phyloP scores from a whole-genome alignment of 37 sponge, comb jelly and placozoan genomes.

The Aplysina aerophoba region DNA sequence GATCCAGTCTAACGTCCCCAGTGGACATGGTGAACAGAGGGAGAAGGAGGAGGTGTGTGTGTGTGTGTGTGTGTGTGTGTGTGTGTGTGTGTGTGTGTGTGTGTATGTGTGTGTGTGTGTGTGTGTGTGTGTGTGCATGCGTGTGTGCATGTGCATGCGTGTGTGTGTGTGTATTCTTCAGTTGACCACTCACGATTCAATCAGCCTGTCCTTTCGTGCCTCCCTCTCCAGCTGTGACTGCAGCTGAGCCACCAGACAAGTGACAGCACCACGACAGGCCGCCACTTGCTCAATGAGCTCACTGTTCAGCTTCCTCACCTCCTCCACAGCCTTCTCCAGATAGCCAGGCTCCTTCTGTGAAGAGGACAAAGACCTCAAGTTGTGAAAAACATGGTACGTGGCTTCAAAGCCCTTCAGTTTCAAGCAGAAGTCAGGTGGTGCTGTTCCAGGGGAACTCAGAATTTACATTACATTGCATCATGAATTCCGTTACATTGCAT shows the following conservation, averaged over 20 bases:
- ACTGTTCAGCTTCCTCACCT: slow-evolving; percentile 43
- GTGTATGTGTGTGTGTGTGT: slow-evolving; percentile 6
- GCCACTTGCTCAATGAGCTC: slow-evolving; percentile 81
- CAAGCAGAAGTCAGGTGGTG: slow-evolving; percentile 18
- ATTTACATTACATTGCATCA: no score
- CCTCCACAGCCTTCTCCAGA: background rate
- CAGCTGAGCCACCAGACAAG: slow-evolving; percentile 39
- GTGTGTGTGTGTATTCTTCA: no score
- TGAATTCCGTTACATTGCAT: no score
- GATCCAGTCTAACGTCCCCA: no score
- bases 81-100: slow-evolving; percentile 16
- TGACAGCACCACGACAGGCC: slow-evolving; percentile 46
- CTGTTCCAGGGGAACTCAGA: no score
- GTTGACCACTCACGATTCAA: background rate
- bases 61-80: slow-evolving; percentile 20
- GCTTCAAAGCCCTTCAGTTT: slow-evolving; percentile 68
- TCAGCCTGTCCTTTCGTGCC: background rate
- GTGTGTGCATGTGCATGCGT: background rate
- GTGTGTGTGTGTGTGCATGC: background rate
- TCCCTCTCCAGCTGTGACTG: background rate
- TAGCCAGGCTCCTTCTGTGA: background rate
- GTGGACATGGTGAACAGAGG: no score
- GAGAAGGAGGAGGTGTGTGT: background rate
- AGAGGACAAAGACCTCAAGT: slow-evolving; percentile 23
- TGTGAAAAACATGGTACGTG: slow-evolving; percentile 64